Conservation (phyloP, 1,140 invertebrate genomes). For the Drosophila subobscura region DNA sequence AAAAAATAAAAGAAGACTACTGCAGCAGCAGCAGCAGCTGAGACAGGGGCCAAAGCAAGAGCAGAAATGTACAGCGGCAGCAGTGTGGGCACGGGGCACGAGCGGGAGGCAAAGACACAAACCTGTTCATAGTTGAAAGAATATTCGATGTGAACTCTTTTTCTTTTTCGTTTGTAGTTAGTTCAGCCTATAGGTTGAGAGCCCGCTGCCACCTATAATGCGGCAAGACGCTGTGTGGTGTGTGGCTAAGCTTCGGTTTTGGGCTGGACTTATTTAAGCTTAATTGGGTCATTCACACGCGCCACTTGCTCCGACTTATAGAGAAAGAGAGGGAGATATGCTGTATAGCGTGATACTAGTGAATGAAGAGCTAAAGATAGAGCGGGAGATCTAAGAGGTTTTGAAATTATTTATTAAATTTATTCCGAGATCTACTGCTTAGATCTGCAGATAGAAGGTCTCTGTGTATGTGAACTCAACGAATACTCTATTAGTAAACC, state of each 20-base stretch:
- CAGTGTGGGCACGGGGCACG: no score
- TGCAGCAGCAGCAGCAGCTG: constrained; percentile 33
- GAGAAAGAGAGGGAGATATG: constrained; percentile 32
- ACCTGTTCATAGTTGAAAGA: constrained; percentile 49
- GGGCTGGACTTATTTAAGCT: constrained; percentile 63
- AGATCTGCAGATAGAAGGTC: no score
- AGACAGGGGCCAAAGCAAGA: constrained; percentile 31
- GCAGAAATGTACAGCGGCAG: background rate
- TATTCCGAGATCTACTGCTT: no score
- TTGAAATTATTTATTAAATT: background rate
- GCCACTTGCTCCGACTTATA: constrained; percentile 47
- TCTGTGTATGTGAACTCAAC: no score
- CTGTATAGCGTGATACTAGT: no score
- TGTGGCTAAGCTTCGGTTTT: constrained; percentile 45
- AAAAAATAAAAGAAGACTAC: constrained; percentile 10
- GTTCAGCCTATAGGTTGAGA: constrained; percentile 7
- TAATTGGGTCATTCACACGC: constrained; percentile 81
- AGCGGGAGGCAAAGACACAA: background rate
- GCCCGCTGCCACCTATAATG: no score
- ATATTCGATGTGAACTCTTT: constrained; percentile 47
- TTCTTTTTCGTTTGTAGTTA: constrained; percentile 16
- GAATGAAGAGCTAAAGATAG: constrained; percentile 23
- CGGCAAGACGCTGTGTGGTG: no score
- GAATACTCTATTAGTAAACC: no score
- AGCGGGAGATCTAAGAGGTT: constrained; percentile 24